Conservation (phyloP, 2,113 vertebrate species). For the Mirza zaza region DNA sequence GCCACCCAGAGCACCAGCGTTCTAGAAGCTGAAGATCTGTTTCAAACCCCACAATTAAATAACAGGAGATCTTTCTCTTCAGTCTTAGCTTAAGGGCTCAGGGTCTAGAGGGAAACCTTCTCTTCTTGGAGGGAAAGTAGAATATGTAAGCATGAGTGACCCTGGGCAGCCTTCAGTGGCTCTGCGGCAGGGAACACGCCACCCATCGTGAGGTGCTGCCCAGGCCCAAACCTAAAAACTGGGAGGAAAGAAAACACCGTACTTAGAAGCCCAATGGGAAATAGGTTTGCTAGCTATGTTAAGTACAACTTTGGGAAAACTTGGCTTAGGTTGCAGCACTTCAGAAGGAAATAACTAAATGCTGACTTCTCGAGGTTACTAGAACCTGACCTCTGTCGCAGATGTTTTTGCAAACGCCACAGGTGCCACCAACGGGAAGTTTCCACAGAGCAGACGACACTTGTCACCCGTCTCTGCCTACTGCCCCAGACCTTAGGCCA, state of each 20-base stretch:
- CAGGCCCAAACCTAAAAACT: not conserved
- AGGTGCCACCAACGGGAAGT: not conserved
- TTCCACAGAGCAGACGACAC: too few species aligned
- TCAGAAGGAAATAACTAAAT: not conserved
- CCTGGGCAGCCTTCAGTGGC: not conserved
- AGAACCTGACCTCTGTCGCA: not conserved
- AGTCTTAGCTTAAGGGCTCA: not conserved
- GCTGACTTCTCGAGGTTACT: not conserved
- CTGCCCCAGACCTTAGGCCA: too few species aligned
- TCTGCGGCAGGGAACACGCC: not conserved
- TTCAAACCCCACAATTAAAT: not conserved
- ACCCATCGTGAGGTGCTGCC: not conserved
- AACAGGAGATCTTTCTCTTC: fast-evolving
- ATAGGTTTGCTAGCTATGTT: too few species aligned
- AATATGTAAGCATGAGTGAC: not conserved
- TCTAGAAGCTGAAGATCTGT: not conserved
- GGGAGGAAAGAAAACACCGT: not conserved
- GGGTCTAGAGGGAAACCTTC: not conserved
- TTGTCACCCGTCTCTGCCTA: not conserved
- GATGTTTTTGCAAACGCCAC: not conserved
- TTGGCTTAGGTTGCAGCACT: not conserved
- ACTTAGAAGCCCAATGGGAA: fast-evolving
- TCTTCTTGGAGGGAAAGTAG: not conserved
- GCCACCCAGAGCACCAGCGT: not conserved
- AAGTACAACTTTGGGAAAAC: not conserved